Percentiles rank a stretch among this genome's conserved stretches.
Conservation (phyloP, 2,797 vertebrate genomes). For the Podargus strigoides region DNA sequence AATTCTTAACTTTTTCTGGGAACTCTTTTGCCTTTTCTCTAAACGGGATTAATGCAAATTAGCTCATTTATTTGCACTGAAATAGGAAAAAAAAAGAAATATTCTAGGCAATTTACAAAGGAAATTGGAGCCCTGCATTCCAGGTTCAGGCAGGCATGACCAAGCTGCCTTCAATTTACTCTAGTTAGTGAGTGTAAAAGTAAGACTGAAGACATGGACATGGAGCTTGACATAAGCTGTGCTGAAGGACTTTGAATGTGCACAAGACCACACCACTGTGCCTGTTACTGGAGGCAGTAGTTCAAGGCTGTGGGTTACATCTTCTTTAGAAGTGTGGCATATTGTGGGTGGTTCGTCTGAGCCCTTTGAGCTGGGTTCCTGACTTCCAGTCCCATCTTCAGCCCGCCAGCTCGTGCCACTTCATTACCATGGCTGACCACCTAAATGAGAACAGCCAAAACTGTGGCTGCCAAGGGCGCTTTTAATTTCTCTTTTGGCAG, state of each 20-base stretch:
- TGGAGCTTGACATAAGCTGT: not conserved
- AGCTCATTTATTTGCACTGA: slow-evolving; percentile 58
- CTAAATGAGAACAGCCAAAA: slow-evolving; percentile 5
- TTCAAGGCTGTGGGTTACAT: not conserved
- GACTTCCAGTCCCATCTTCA: not conserved
- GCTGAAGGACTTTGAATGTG: not conserved
- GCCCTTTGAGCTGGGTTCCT: not conserved
- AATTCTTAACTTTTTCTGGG: slow-evolving; percentile 32
- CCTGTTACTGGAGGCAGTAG: not conserved
- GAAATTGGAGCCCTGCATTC: slow-evolving; percentile 45
- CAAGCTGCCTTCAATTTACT: slow-evolving; percentile 61
- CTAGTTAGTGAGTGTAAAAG: slow-evolving; percentile 14
- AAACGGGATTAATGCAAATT: slow-evolving; percentile 55
- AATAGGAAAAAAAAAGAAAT: not conserved
- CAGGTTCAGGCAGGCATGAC: slow-evolving; percentile 61
- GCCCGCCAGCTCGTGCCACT: not conserved
- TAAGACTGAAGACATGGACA: slow-evolving; percentile 37
- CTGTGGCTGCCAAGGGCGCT: slow-evolving; percentile 34
- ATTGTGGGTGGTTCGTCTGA: not conserved
- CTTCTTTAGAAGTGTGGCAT: not conserved
- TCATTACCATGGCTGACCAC: slow-evolving; percentile 33
- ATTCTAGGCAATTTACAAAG: slow-evolving; percentile 32
- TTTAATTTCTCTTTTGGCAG: slow-evolving; percentile 55
- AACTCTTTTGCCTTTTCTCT: slow-evolving; percentile 25
- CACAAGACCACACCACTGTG: not conserved